A percentile compares a stretch with the other conserved stretches of the same genome.
phyloP scores from a whole-genome alignment of 1,140 invertebrate genomes.

The Pseudomyrmex sp. region DNA sequence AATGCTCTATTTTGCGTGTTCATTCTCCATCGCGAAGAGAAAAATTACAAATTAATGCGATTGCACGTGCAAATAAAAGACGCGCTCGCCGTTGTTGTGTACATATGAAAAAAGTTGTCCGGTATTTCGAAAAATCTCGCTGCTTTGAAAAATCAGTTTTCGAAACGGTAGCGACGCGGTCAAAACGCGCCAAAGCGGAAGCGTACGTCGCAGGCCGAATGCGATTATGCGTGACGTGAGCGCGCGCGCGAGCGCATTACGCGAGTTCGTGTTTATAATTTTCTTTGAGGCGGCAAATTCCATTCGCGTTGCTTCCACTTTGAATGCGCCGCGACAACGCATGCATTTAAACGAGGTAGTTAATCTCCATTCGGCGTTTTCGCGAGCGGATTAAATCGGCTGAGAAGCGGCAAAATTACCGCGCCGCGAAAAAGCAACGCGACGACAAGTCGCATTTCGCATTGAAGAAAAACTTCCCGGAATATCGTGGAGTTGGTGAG shows the following conservation, averaged over 20 bases:
- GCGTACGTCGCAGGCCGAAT: slow-evolving; percentile 41
- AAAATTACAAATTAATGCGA: slow-evolving; percentile 26
- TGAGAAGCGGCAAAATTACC: slow-evolving; percentile 48
- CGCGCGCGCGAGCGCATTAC: not conserved
- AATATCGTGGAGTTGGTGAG: not conserved
- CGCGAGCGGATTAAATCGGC: slow-evolving; percentile 66
- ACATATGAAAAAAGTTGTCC: not conserved
- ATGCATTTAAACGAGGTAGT: slow-evolving; percentile 74
- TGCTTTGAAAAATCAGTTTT: slow-evolving; percentile 44
- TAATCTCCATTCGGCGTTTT: slow-evolving; percentile 68
- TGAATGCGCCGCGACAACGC: slow-evolving; percentile 70
- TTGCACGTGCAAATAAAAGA: slow-evolving; percentile 45
- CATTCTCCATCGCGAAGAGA: slow-evolving; percentile 6
- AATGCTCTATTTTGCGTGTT: slow-evolving; percentile 16
- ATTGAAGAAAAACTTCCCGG: slow-evolving; percentile 15
- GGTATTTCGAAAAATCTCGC: slow-evolving; percentile 1
- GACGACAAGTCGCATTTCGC: slow-evolving; percentile 38
- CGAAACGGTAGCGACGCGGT: not conserved
- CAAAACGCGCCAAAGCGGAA: slow-evolving; percentile 46
- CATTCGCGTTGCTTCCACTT: slow-evolving; percentile 50
- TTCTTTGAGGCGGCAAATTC: slow-evolving; percentile 63
- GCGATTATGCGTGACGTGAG: slow-evolving; percentile 41
- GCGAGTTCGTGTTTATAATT: slow-evolving; percentile 61
- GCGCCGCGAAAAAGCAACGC: not conserved
- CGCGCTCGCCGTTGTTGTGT: slow-evolving; percentile 7